Evolutionary conservation across 1,140 invertebrate species (phyloP).

Genomic region (Caerostris extrusa): DNA sequence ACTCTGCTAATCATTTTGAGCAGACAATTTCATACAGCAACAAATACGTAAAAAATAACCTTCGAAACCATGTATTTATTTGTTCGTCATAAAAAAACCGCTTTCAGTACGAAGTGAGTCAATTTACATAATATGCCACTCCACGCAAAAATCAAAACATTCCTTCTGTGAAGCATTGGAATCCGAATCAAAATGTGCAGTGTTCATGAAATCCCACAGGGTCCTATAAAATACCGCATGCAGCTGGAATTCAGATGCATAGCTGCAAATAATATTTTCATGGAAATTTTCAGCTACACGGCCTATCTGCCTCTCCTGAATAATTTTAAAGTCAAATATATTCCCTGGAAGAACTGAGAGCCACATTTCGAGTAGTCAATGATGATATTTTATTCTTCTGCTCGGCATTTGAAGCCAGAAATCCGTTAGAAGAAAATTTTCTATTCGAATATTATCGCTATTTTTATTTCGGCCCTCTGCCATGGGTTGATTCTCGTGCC

Average conservation of each 20-base stretch:
- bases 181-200: background rate
- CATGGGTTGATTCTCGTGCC: no score
- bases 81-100: background rate
- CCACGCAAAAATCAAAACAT: background rate
- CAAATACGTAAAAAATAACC: background rate
- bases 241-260: constrained; percentile 35
- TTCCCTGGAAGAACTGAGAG: background rate
- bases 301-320: background rate
- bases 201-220: background rate
- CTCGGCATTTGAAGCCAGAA: constrained; percentile 21
- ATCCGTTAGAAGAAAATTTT: background rate
- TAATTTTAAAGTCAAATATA: constrained; percentile 60
- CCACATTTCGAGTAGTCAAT: background rate
- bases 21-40: background rate
- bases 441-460: constrained; percentile 30
- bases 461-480: background rate
- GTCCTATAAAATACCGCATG: background rate
- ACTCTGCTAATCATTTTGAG: background rate
- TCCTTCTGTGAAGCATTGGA: background rate
- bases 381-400: constrained; percentile 43
- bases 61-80: background rate
- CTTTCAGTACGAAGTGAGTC: background rate
- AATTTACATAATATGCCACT: constrained; percentile 3
- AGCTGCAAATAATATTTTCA: constrained; percentile 55
- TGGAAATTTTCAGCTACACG: background rate